Base-by-base conservation (phyloP, 2,888 invertebrate genomes). In the Drosophila testacea region DNA sequence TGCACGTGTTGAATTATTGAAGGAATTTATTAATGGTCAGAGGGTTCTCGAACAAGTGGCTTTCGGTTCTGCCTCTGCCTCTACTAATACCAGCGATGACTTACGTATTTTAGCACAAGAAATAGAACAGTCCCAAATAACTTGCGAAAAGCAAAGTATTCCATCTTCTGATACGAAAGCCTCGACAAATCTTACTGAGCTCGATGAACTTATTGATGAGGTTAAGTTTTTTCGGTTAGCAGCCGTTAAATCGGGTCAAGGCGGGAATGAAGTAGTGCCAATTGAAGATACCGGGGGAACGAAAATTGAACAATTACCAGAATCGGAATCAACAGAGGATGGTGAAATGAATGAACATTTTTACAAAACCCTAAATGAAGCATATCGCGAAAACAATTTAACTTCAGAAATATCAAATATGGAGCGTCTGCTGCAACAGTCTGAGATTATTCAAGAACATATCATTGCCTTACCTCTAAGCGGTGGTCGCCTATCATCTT, bases 301-400 rank as follows among this genome's bases (percentile, higher is more conserved):
- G 39, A 6, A 16, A 3, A 34, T n/a, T 5, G 11, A n/a, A 27
- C 34, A n/a, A 34, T 9, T 11, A n/a, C 27, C 9, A 10, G 34
- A 46, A 4, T 4, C 57, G 90, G 13, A 68, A 11, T 1, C 48
- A 13, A 27, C n/a, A 56, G 9, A 32, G 1, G 50, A 93, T 36
- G 94, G 94, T 91, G 96, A 96, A 92, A 96, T 97, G 4, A 96
- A 96, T 89, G 97, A 97, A 92, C 96, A 96, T 28, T 97, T 97
- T 92, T 97, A 97, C 92, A 95, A 96, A 82, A 97, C 96, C 90
- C 93, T 97, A 50, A 97, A 97, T 93, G 96, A 96, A 92, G 97
- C 97, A 42, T 97, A 97, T 91, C 94, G 97, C 57, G 97, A 97
- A 78, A 96, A 96, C 89, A 86, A 80, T 56, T 34, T 91, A 34